A percentile compares a stretch with the other conserved stretches of the same genome.
Evolutionary conservation across 1,140 invertebrate species (phyloP).

Genomic region (Heliconius eleuchia): DNA sequence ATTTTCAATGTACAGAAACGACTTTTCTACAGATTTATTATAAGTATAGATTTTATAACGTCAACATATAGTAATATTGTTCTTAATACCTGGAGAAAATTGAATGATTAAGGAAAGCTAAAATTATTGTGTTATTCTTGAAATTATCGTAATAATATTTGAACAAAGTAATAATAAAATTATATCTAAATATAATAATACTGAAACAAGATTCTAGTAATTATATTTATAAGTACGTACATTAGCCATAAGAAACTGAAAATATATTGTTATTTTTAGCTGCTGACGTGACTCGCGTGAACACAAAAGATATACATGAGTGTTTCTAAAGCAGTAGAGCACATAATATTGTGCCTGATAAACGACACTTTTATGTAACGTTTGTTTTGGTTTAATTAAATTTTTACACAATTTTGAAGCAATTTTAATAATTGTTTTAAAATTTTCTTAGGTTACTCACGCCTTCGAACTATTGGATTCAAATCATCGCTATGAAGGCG

Average conservation of each 20-base stretch:
- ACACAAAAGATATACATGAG: not conserved
- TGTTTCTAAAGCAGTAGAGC: constrained; percentile 6
- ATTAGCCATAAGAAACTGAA: not conserved
- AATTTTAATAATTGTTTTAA: not conserved
- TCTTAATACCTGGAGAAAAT: too few species aligned
- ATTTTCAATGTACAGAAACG: too few species aligned
- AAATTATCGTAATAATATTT: too few species aligned
- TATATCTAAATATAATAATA: not conserved
- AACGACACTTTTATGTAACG: not conserved
- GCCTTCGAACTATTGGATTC: constrained; percentile 38
- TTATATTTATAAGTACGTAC: not conserved
- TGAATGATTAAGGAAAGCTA: too few species aligned
- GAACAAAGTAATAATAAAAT: too few species aligned
- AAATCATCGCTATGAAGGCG: constrained; percentile 52
- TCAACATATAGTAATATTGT: too few species aligned
- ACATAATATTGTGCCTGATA: not conserved
- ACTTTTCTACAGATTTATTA: too few species aligned
- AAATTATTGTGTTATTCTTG: too few species aligned
- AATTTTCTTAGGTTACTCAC: constrained; percentile 49
- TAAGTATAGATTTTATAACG: too few species aligned
- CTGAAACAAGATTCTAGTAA: not conserved
- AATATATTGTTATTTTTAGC: not conserved
- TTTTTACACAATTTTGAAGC: not conserved
- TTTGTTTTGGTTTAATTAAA: not conserved
- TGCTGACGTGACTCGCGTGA: not conserved